Percentiles rank a stretch among this genome's conserved stretches.
These are phyloP conservation scores for Dimorphilus gyrociliatus DNA, from an alignment of 2,888 invertebrate species.

Conservation along the genomic window DNA sequence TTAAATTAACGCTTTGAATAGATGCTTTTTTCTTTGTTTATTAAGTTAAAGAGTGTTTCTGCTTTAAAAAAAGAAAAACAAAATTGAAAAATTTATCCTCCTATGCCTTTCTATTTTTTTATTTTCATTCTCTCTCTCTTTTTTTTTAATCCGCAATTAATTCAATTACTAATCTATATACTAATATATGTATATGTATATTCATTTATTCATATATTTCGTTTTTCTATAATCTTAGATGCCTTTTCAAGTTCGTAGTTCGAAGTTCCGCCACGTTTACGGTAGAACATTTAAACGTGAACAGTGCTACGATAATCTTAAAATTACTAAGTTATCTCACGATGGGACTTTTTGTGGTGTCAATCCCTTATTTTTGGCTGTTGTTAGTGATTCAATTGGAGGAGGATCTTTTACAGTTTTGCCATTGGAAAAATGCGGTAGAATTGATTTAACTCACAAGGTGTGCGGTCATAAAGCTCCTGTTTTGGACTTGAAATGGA, in stretches of 20 bases:
- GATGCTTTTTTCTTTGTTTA: no score
- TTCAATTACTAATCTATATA: no score
- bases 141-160: no score
- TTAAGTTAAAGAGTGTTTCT: no score
- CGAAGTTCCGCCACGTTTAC: conserved; percentile 93
- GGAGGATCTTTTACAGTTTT: conserved; percentile 77
- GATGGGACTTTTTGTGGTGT: conserved; percentile 96
- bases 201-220: no score
- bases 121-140: no score
- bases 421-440: conserved; percentile 66
- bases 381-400: conserved; percentile 83
- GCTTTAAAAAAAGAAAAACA: no score
- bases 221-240: conserved; percentile 15
- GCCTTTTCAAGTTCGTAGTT: conserved; percentile 53
- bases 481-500: conserved; percentile 90
- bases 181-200: no score
- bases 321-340: conserved; percentile 86
- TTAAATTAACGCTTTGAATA: no score
- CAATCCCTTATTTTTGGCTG: conserved; percentile 90
- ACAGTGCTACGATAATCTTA: conserved; percentile 90
- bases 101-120: no score
- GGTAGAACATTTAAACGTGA: conserved; percentile 80
- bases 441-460: conserved; percentile 75
- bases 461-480: conserved; percentile 94
- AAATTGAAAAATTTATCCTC: no score